Evolutionary conservation across 2,888 invertebrate genomes (phyloP), one percentile per base, ranked within the genome.

Genomic region (Catocala nupta): DNA sequence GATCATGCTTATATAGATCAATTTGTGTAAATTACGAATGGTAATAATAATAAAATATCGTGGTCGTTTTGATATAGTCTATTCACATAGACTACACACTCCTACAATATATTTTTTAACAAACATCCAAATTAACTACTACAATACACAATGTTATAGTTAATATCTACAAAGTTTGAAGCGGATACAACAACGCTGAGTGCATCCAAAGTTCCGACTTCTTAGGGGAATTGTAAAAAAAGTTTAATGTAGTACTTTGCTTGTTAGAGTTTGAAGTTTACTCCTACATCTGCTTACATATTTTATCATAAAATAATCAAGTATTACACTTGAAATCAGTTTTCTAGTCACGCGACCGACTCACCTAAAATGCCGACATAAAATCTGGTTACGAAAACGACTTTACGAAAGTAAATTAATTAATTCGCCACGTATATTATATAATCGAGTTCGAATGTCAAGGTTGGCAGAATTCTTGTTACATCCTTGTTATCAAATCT

Each of bases 391-490:
- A 71, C 3, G 36, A 48, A 76, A 74, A 59, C 42, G 39, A 67
- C 66, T 63, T 66, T 59, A 71, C 48, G 59, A 76, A 79, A 77
- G 70, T 74, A 72, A 63, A 71, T 73, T 74, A 71, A 75, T 54
- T 13, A 63, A 55, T 65, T 65, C 53, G 55, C 10, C 11, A 48
- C 55, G 39, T 58, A 34, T 70, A 56, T 70, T 65, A 70, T 68
- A 62, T 72, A 70, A 77, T 62, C 36, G 9, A 55, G 59, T 69
- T 69, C 61, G 16, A 78, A 80, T 79, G 77, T 77, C 74, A 78
- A 79, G 77, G 71, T 53, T 68, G 50, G 61, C 34, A 50, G 54
- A 70, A 75, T 75, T 75, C 51, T 70, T 44, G 62, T 55, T 68
- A 73, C 51, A 75, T 72, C 68, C 71, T 66, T 71, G 72, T 63